Percentiles rank a stretch among this genome's conserved stretches.
phyloP scores from a whole-genome alignment of 2,888 invertebrate genomes.

The Epirrhoe alternata region DNA sequence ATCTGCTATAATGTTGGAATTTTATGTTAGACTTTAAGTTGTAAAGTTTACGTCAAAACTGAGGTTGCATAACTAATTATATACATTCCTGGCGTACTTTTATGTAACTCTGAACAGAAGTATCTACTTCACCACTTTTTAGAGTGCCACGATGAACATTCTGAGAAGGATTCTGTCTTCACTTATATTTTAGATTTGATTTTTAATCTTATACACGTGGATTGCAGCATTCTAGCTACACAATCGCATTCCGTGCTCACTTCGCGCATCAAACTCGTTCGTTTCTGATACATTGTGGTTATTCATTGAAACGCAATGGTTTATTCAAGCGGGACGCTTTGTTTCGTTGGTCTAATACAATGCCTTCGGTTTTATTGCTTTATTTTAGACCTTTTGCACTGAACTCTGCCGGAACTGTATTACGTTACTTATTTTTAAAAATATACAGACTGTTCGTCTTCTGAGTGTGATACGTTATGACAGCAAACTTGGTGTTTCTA shows the following conservation, averaged over 20 bases:
- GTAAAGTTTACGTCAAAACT: conserved; percentile 1
- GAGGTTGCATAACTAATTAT: conserved; percentile 1
- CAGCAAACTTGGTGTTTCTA: not conserved
- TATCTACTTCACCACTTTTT: not conserved
- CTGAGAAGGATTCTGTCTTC: not conserved
- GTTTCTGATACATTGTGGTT: conserved; percentile 43
- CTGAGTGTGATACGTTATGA: no score
- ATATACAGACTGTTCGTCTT: conserved; percentile 5
- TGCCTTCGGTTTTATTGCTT: conserved; percentile 29
- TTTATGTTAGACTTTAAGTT: not conserved
- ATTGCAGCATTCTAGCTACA: conserved; percentile 48
- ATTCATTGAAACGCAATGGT: conserved; percentile 41
- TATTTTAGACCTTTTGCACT: conserved; percentile 22
- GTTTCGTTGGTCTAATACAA: conserved; percentile 30
- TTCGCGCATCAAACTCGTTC: conserved; percentile 39
- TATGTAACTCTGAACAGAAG: not conserved
- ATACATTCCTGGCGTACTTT: not conserved
- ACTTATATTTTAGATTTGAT: conserved; percentile 21
- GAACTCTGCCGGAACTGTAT: not conserved
- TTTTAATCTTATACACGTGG: conserved; percentile 48
- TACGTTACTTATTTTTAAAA: not conserved
- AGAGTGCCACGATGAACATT: not conserved
- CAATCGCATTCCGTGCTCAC: conserved; percentile 55
- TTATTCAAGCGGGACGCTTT: conserved; percentile 40
- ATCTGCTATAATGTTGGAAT: not conserved